Evolutionary conservation across 2,888 invertebrate species (phyloP), one percentile per base, ranked within the genome.

Genomic region (Drosophila gaucha): DNA sequence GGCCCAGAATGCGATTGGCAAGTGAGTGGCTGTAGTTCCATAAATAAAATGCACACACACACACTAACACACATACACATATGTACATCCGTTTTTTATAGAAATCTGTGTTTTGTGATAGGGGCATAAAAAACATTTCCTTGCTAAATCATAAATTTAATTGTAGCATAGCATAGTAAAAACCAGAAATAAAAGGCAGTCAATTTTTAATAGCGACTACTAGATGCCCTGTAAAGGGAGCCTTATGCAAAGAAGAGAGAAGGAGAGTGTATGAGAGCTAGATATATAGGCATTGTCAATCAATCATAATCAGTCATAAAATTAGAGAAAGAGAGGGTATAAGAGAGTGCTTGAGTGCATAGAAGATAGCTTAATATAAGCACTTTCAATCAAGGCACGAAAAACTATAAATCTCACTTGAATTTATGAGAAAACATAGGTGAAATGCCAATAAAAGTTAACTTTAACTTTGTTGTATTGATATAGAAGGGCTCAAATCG

Each of bases 1-100:
- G 20, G 97, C 97, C 1, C 94, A 95, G 78, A 97, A 97, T 91
- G 94, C 95, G 51, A 96, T 97, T 57, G 96, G 97, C 46, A 95
- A 94, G 91, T 92, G 89, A 91, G 92, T 90, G 67, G 63, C 67
- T 64, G 51, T 65, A 63, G 52, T 69, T 70, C 62, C 69, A 87
- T 82, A 87, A 85, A 76, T 73, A 74, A 70, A 59, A 44, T 52
- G 55, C 41, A 59, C 36, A 33, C 51, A 35, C 44, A 36, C 33
- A 59, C 26, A 50, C 31, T 60, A 33, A 57, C 24, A 47, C 46
- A 35, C 31, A 36, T 14, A 44, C 16, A 35, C 12, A 44, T n/a
- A 41, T 12, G 35, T 18, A 24, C n/a, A 14, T 46, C 16, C 31
- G n/a, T n/a, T n/a, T n/a, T n/a, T n/a, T n/a, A n/a, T n/a, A 50